phyloP scores from a whole-genome alignment of 2,888 invertebrate species.

The Melikaiella ostensackeni region DNA sequence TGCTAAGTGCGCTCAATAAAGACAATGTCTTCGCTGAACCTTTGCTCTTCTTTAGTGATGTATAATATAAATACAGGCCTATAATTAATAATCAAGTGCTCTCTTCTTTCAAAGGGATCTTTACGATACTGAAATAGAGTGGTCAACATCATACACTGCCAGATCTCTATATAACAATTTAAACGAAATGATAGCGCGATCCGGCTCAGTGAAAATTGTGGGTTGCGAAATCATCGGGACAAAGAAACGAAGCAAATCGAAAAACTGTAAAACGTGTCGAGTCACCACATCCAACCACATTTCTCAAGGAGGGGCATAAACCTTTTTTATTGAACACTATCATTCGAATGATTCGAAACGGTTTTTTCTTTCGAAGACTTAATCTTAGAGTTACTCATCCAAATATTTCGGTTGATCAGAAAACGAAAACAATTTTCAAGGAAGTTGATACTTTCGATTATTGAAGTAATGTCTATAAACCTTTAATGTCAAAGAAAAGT shows the following conservation, averaged over 20 bases:
- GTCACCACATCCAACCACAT: not conserved
- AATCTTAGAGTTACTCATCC: not conserved
- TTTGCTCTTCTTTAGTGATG: not conserved
- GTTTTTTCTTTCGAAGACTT: not conserved
- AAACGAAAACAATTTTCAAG: not conserved
- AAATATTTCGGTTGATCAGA: not conserved
- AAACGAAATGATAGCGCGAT: not conserved
- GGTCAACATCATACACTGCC: not conserved
- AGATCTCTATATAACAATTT: not conserved
- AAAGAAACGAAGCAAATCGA: not conserved
- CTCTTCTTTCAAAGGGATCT: not conserved
- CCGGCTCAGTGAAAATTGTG: not conserved
- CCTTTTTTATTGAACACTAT: not conserved
- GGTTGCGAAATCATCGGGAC: not conserved
- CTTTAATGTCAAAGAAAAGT: no score
- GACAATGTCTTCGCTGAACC: not conserved
- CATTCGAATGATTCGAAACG: not conserved
- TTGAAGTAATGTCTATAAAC: no score
- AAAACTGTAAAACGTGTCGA: not conserved
- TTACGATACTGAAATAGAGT: constrained; percentile 7
- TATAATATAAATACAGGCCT: not conserved
- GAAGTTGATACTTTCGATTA: no score
- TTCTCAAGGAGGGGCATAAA: not conserved
- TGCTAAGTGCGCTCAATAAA: not conserved
- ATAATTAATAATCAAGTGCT: not conserved